Evolutionary conservation across 92 coral and sea anemone genomes (phyloP).

Genomic region (Siderastrea siderea): DNA sequence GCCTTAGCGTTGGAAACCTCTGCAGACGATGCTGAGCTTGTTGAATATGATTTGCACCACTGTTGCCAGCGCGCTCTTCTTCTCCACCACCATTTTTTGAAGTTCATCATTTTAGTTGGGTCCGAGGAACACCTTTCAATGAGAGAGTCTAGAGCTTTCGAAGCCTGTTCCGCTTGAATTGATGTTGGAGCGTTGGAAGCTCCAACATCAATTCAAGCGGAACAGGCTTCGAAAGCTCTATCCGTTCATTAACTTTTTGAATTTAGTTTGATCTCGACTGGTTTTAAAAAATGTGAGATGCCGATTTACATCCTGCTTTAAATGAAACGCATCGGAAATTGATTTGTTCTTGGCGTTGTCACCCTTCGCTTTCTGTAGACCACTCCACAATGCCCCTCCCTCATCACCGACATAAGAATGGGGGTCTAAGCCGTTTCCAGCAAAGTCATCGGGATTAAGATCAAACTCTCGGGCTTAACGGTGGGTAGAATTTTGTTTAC

Average conservation of each 20-base stretch:
- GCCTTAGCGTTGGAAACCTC: not conserved
- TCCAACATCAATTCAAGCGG: no score
- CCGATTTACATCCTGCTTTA: slow-evolving; percentile 66
- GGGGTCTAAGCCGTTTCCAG: slow-evolving; percentile 41
- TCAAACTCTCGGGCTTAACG: slow-evolving; percentile 30
- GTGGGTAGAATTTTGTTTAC: slow-evolving; percentile 48
- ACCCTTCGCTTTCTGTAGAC: slow-evolving; percentile 41
- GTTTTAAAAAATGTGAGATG: slow-evolving; percentile 23
- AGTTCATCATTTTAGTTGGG: slow-evolving; percentile 52
- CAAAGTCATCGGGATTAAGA: slow-evolving; percentile 6
- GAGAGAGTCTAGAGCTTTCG: slow-evolving; percentile 29
- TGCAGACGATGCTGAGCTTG: no score
- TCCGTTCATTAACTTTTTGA: slow-evolving; percentile 61
- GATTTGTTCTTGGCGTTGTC: slow-evolving; percentile 28
- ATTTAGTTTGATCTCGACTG: slow-evolving; percentile 22
- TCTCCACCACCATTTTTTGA: slow-evolving; percentile 73
- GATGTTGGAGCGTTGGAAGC: slow-evolving; percentile 47
- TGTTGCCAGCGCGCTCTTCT: slow-evolving; percentile 56
- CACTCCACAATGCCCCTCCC: slow-evolving; percentile 50
- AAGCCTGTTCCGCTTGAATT: slow-evolving; percentile 42
- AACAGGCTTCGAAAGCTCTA: no score
- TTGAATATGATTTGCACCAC: slow-evolving; percentile 20
- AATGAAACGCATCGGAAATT: slow-evolving; percentile 40
- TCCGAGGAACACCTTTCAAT: slow-evolving; percentile 34
- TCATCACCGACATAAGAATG: slow-evolving; percentile 46